phyloP scores from a whole-genome alignment of 2,797 vertebrate genomes.

The Girardinus metallicus region DNA sequence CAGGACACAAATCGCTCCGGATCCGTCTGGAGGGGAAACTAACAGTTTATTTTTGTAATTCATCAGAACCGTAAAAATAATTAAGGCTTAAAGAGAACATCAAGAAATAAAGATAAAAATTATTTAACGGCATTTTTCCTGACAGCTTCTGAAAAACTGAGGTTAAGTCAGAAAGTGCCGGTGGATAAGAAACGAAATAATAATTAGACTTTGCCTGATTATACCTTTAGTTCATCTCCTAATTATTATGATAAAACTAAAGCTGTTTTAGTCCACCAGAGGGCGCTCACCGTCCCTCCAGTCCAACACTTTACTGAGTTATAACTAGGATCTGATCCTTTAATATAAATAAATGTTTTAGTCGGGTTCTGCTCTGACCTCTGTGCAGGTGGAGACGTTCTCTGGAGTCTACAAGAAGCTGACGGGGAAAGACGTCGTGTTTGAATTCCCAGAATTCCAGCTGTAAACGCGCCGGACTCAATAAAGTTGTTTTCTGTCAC shows the following conservation, averaged over 20 bases:
- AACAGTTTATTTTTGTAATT: too few relatives aligned
- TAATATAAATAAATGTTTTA: too few relatives aligned
- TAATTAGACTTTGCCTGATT: too few relatives aligned
- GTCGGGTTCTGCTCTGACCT: not conserved
- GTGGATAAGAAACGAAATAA: too few relatives aligned
- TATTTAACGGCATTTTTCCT: too few relatives aligned
- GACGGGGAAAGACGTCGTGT: slow-evolving; percentile 98
- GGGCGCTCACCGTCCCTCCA: too few relatives aligned
- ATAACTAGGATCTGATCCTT: too few relatives aligned
- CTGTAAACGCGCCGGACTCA: slow-evolving; percentile 90
- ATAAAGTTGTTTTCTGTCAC: slow-evolving; percentile 88
- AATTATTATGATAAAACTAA: not conserved
- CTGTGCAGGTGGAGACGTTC: slow-evolving; percentile 93
- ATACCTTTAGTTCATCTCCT: not conserved
- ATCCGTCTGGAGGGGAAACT: not conserved
- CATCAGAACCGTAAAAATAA: too few relatives aligned
- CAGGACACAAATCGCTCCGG: slow-evolving; percentile 56
- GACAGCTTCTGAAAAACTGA: too few relatives aligned
- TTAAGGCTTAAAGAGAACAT: too few relatives aligned
- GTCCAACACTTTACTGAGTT: not conserved
- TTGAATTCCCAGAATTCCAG: slow-evolving; percentile 99
- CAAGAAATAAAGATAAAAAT: too few relatives aligned
- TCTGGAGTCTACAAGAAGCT: slow-evolving; percentile 99
- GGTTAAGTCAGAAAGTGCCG: too few relatives aligned
- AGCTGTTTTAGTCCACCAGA: not conserved